Evolutionary conservation across 2,113 vertebrate species (phyloP).

Genomic region (Arothron firmamentum): DNA sequence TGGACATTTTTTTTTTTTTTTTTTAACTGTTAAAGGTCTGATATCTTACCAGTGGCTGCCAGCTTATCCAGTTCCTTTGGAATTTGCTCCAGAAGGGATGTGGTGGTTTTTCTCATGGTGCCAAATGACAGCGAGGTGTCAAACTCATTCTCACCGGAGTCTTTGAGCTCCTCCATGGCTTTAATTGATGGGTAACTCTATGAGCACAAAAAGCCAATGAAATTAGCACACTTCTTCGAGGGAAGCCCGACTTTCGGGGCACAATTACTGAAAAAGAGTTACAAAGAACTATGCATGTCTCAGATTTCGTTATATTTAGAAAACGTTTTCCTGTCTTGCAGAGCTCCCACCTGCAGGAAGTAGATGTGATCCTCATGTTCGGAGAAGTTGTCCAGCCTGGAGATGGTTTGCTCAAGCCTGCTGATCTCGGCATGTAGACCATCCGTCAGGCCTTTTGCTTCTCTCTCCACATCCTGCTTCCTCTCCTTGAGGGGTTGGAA

Average conservation of each 20-base stretch:
- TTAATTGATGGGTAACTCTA: constrained; percentile 41
- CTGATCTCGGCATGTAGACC: constrained; percentile 40
- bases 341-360: constrained; percentile 64
- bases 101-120: constrained; percentile 37
- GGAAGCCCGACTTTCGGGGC: no score
- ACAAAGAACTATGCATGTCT: no score
- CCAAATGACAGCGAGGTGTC: constrained; percentile 58
- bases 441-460: constrained; percentile 7
- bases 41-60: constrained; percentile 46
- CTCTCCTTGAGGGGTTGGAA: constrained; percentile 39
- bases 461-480: constrained; percentile 9
- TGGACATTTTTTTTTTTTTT: background rate
- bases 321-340: no score
- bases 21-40: background rate
- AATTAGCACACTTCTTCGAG: background rate
- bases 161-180: background rate
- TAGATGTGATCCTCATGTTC: constrained; percentile 54
- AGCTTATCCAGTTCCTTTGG: constrained; percentile 47
- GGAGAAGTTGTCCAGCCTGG: constrained; percentile 21
- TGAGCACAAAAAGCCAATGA: background rate
- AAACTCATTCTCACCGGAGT: constrained; percentile 34
- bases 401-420: constrained; percentile 4
- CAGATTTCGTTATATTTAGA: no score
- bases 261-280: no score
- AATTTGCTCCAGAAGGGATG: constrained; percentile 18